A percentile compares a stretch with the other conserved stretches of the same genome.
Evolutionary conservation across 2,888 invertebrate species (phyloP).

Genomic region (Protodeltote pygarga): DNA sequence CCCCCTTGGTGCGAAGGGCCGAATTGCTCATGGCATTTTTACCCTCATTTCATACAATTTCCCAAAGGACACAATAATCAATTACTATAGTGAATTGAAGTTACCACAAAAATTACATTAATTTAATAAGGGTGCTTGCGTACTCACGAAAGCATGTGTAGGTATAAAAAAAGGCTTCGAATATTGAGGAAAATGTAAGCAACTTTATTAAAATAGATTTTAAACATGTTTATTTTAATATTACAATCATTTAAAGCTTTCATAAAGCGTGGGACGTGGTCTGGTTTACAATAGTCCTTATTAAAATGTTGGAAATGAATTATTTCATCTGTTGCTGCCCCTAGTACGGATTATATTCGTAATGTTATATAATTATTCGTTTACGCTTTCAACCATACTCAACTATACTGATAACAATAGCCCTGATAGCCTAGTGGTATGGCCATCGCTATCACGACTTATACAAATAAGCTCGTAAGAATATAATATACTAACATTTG

Average conservation of each 20-base stretch:
- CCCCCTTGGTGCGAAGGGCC: slow-evolving; percentile 12
- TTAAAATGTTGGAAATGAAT: slow-evolving; percentile 45
- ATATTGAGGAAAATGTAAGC: slow-evolving; percentile 4
- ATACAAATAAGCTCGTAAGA: neutral
- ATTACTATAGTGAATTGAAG: neutral
- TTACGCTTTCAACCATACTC: slow-evolving; percentile 23
- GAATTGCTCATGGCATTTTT: too few species aligned
- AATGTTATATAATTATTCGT: slow-evolving; percentile 34
- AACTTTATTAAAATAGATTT: slow-evolving; percentile 37
- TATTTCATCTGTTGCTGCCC: slow-evolving; percentile 11
- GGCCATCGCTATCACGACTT: too few species aligned
- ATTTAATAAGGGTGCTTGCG: neutral
- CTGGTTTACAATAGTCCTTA: slow-evolving; percentile 31
- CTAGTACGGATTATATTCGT: slow-evolving; percentile 9
- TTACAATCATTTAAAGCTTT: slow-evolving; percentile 27
- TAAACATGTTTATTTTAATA: slow-evolving; percentile 42
- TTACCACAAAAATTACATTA: neutral
- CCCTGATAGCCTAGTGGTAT: too few species aligned
- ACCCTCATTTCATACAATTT: slow-evolving; percentile 10
- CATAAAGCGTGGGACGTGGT: slow-evolving; percentile 17
- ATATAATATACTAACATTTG: neutral
- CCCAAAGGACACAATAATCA: slow-evolving; percentile 10
- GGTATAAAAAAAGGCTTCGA: slow-evolving; percentile 4
- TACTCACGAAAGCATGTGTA: neutral
- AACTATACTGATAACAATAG: too few species aligned